Conservation (phyloP, 2,113 vertebrate species). For the Macquaria ambigua region DNA sequence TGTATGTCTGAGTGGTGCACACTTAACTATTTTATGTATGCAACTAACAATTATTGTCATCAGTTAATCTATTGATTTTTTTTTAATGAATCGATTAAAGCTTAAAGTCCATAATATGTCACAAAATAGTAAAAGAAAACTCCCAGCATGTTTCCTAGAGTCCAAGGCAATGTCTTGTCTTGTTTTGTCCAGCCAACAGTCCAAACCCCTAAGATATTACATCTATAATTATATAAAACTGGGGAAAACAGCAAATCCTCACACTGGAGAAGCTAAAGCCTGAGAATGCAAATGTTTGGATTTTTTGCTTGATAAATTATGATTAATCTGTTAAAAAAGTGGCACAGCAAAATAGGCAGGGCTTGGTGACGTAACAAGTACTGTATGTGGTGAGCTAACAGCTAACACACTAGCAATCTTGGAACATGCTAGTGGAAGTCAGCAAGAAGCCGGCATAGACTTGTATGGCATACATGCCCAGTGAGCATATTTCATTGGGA, state of each 20-base stretch:
- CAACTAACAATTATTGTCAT: neutral
- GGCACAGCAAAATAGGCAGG: neutral
- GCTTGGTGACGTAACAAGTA: neutral
- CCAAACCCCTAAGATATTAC: neutral
- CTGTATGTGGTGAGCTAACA: neutral
- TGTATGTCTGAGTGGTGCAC: neutral
- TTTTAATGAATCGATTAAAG: neutral
- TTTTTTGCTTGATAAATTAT: neutral
- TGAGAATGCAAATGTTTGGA: no score
- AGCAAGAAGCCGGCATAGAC: neutral
- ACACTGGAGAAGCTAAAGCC: no score
- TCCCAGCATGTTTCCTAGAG: neutral
- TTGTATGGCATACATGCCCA: neutral
- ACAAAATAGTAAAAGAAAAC: neutral
- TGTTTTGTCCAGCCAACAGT: no score
- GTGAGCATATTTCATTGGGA: neutral
- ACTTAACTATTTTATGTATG: neutral
- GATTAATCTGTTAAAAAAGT: neutral
- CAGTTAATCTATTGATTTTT: neutral
- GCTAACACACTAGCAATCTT: neutral
- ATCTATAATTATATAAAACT: neutral
- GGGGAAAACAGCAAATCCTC: no score
- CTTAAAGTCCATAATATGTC: neutral
- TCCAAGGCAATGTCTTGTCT: neutral
- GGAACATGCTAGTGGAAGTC: neutral